A percentile compares a stretch with the other conserved stretches of the same genome.
phyloP scores from a whole-genome alignment of 2,888 invertebrate species.

The Athetis lepigone region DNA sequence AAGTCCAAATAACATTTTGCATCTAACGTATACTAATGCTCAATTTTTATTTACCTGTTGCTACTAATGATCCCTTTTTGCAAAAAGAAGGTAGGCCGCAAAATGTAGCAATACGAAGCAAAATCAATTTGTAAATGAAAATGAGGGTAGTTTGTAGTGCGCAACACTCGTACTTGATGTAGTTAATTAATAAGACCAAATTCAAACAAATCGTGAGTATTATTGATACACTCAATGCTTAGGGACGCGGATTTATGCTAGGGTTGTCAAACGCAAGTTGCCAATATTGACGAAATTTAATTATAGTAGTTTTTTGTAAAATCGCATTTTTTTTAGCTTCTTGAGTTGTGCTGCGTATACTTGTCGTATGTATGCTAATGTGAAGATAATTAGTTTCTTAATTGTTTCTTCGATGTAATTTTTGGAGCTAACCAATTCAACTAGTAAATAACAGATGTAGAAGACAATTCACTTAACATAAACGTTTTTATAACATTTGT shows the following conservation, averaged over 20 bases:
- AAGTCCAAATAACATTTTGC: no score
- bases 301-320: no score
- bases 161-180: constrained; percentile 78
- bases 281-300: constrained; percentile 32
- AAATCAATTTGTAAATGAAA: constrained; percentile 51
- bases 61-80: neutral
- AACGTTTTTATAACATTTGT: no score
- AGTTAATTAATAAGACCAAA: constrained; percentile 89
- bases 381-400: no score
- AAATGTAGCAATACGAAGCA: constrained; percentile 26
- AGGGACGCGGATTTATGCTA: constrained; percentile 68
- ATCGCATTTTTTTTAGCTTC: no score
- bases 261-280: constrained; percentile 76
- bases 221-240: constrained; percentile 87
- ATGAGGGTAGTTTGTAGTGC: constrained; percentile 59
- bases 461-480: no score
- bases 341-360: no score
- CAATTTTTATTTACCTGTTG: neutral
- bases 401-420: no score
- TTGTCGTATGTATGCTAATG: no score
- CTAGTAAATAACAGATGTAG: no score
- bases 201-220: constrained; percentile 87
- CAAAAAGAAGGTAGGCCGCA: neutral
- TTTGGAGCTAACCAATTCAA: no score
- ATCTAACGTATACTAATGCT: neutral